Evolutionary conservation across 2,113 vertebrate genomes (phyloP), one percentile per base, ranked within the genome.

Genomic region (Machaerirhynchus nigripectus): DNA sequence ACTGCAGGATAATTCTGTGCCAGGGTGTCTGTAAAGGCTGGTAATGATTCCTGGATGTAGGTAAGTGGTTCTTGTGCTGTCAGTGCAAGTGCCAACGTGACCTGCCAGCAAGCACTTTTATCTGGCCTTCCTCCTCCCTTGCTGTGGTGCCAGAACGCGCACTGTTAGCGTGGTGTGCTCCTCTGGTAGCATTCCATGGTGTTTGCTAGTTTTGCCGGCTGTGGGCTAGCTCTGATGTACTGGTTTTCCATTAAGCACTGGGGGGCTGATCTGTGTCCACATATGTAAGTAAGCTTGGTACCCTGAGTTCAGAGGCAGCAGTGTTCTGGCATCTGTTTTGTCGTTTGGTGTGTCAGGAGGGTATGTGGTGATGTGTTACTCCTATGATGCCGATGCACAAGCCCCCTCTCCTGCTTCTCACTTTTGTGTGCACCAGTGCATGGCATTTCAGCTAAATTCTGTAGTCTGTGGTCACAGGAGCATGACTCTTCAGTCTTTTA

Each of bases 131-230:
- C 1, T 56, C 14, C 10, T 71, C 47, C n/a, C 33, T 60, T 87
- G 31, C 31, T 40, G 15, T 3, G 5, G 9, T 75, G 70, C 30
- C 5, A 6, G 35, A 63, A 56, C 0, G 4, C 11, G 30, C 15
- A 8, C 5, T 20, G 11, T 37, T 15, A 75, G 5, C 0, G 4
- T 9, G 37, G 17, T 2, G 2, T 56, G 10, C 33, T 84, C 30
- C 42, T 74, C 21, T n/a, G 53, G 33, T 8, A 56, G 60, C n/a
- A 37, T 52, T 35, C 10, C 7, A 18, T 13, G 1, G 1, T 11
- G 88, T 56, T 69, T 49, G 26, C 35, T 22, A 27, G 55, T 9
- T 69, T 55, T 86, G 46, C 80, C 69, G 47, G 19, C 79, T 76
- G 24, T 46, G 78, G 37, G 56, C 24, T 86, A 15, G 10, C 71